Conservation (phyloP, 2,113 vertebrate species). For the Megaptera novaeangliae region DNA sequence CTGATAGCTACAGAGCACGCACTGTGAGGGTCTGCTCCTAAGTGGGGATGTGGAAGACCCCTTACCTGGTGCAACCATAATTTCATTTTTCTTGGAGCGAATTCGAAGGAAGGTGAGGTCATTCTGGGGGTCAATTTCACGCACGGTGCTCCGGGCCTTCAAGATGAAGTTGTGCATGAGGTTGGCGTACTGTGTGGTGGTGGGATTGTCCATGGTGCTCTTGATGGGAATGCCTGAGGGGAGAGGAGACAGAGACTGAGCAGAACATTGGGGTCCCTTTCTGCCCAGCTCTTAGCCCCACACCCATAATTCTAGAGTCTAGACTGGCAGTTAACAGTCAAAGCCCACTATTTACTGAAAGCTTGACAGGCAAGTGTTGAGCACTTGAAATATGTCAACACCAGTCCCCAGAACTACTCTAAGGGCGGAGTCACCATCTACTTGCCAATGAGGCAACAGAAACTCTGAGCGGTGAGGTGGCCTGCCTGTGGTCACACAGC, state of each 20-base stretch:
- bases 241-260: not conserved
- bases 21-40: not conserved
- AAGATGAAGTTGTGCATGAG: conserved; percentile 94
- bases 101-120: conserved; percentile 95
- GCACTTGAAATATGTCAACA: not conserved
- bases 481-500: not conserved
- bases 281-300: not conserved
- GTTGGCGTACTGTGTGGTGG: conserved; percentile 90
- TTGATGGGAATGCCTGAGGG: conserved; percentile 94
- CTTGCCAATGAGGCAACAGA: not conserved
- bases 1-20: not conserved
- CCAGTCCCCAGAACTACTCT: not conserved
- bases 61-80: conserved; percentile 97
- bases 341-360: not conserved
- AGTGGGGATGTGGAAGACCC: not conserved
- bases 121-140: conserved; percentile 95
- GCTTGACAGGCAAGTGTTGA: not conserved
- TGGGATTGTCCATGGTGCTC: conserved; percentile 93
- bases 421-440: not conserved
- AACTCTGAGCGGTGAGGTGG: not conserved
- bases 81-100: conserved; percentile 97
- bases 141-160: conserved; percentile 90
- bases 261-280: not conserved
- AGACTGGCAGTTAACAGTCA: not conserved
- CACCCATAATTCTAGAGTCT: not conserved